phyloP scores from a whole-genome alignment of 2,888 invertebrate genomes.

The Endotricha flammealis region DNA sequence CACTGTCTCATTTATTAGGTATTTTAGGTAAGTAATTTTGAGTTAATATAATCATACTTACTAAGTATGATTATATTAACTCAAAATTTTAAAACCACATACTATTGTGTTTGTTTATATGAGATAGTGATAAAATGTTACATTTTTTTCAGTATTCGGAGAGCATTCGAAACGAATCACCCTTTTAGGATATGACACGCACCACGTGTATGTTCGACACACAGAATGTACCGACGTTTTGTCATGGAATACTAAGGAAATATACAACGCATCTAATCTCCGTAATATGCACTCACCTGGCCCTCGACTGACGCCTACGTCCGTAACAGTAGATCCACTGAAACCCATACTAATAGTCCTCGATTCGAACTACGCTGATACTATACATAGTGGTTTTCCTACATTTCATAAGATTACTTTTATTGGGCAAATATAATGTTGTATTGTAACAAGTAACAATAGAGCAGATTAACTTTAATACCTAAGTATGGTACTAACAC shows the following conservation, averaged over 20 bases:
- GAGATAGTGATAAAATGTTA: too few species aligned
- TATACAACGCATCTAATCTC: slow-evolving; percentile 61
- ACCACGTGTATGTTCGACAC: slow-evolving; percentile 68
- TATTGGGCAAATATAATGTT: slow-evolving; percentile 31
- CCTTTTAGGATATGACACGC: slow-evolving; percentile 43
- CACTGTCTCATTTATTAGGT: too few species aligned
- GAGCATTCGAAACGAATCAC: slow-evolving; percentile 42
- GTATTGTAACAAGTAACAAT: too few species aligned
- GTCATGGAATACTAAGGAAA: slow-evolving; percentile 73
- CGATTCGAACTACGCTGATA: slow-evolving; percentile 81
- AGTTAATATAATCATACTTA: too few species aligned
- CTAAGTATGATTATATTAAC: too few species aligned
- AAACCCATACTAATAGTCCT: slow-evolving; percentile 74
- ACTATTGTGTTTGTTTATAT: too few species aligned
- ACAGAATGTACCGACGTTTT: slow-evolving; percentile 76
- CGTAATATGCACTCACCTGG: slow-evolving; percentile 71
- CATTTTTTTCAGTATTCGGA: slow-evolving; percentile 43
- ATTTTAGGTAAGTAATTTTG: too few species aligned
- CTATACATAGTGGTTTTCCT: slow-evolving; percentile 59
- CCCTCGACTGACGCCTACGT: slow-evolving; percentile 70
- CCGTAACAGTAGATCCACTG: slow-evolving; percentile 73
- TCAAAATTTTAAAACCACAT: too few species aligned
- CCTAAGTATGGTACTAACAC: too few species aligned
- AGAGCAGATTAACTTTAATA: too few species aligned
- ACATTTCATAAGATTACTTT: slow-evolving; percentile 54